Percentiles rank a stretch among this genome's conserved stretches.
Evolutionary conservation across 1,140 invertebrate species (phyloP).

Genomic region (Drosophila murphyi): DNA sequence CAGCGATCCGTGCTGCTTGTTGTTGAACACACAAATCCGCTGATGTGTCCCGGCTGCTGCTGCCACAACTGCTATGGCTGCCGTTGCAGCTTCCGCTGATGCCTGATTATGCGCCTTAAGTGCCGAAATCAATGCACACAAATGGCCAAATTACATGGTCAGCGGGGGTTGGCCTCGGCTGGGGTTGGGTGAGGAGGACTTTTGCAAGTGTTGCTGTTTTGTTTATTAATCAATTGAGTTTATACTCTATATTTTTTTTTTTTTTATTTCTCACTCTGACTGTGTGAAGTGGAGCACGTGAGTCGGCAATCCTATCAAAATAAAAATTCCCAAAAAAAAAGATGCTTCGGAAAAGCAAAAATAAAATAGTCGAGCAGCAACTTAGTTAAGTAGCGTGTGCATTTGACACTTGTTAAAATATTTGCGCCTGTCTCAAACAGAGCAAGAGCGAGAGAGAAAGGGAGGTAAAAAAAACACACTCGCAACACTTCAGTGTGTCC

Average conservation of each 20-base stretch:
- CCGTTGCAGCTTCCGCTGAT: conserved; percentile 21
- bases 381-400: conserved; percentile 82
- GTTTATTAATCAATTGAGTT: conserved; percentile 75
- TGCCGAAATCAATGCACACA: conserved; percentile 84
- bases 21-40: conserved; percentile 50
- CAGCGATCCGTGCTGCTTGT: conserved; percentile 59
- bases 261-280: neutral
- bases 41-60: conserved; percentile 38
- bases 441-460: too few relatives aligned
- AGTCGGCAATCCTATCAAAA: conserved; percentile 17
- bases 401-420: conserved; percentile 84
- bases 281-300: conserved; percentile 43
- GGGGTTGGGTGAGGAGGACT: neutral
- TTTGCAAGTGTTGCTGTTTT: conserved; percentile 62
- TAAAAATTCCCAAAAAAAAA: conserved; percentile 10
- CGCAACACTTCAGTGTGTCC: conserved; percentile 41
- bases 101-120: conserved; percentile 80
- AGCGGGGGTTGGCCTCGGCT: conserved; percentile 11
- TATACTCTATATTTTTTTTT: neutral
- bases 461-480: neutral
- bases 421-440: conserved; percentile 69
- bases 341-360: conserved; percentile 6
- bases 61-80: conserved; percentile 15
- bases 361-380: conserved; percentile 14
- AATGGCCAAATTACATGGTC: conserved; percentile 80